Percentiles rank a stretch among this genome's conserved stretches.
phyloP scores from a whole-genome alignment of 1,140 invertebrate species.

The Drosophila virilis region DNA sequence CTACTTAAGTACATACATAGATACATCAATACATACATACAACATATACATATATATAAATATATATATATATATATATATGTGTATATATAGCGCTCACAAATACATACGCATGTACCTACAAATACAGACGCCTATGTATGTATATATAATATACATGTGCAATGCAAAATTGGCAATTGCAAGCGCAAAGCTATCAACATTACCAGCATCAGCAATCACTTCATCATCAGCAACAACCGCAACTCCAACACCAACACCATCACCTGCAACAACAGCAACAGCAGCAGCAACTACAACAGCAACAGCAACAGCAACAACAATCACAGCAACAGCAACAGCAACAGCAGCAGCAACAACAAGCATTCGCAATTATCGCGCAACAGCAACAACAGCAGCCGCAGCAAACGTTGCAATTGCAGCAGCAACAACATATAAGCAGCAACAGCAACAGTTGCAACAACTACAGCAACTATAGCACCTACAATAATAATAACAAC shows the following conservation, averaged over 20 bases:
- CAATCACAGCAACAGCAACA: constrained; percentile 46
- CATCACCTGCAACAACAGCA: too few relatives aligned
- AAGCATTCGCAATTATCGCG: constrained; percentile 26
- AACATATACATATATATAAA: too few relatives aligned
- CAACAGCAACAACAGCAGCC: constrained; percentile 16
- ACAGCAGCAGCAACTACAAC: too few relatives aligned
- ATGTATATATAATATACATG: constrained; percentile 57
- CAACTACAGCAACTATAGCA: constrained; percentile 55
- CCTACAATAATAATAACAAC: constrained; percentile 35
- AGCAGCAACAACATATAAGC: constrained; percentile 33
- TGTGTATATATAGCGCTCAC: background rate
- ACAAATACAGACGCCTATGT: constrained; percentile 44
- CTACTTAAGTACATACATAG: background rate
- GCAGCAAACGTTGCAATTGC: constrained; percentile 39
- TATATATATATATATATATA: too few relatives aligned
- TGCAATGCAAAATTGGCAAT: constrained; percentile 82
- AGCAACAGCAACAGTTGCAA: constrained; percentile 38
- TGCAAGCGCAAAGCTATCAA: constrained; percentile 76
- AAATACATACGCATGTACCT: constrained; percentile 31
- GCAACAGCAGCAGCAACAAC: constrained; percentile 43
- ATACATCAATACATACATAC: constrained; percentile 30
- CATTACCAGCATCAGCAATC: constrained; percentile 56
- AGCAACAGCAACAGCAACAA: constrained; percentile 18
- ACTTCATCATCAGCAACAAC: constrained; percentile 39
- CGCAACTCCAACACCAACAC: constrained; percentile 35